phyloP scores from a whole-genome alignment of 23 tunicate species.

The Styela clava region DNA sequence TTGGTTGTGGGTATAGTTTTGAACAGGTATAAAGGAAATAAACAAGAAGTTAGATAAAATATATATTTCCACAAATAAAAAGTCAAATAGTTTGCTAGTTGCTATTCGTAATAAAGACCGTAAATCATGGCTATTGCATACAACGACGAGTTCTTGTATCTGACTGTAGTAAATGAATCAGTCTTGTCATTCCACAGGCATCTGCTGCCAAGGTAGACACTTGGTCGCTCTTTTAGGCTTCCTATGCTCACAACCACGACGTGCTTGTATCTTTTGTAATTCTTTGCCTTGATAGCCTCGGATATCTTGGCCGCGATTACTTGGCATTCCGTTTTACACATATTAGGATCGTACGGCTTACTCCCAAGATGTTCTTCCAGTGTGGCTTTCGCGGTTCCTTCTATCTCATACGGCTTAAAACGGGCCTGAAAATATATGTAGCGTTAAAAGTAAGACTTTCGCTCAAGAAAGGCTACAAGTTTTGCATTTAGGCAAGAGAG shows the following conservation, averaged over 20 bases:
- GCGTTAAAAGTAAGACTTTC: no score
- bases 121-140: conserved; percentile 92
- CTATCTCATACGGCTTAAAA: conserved; percentile 84
- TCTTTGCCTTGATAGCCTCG: conserved; percentile 56
- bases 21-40: no score
- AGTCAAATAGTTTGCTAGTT: no score
- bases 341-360: conserved; percentile 65
- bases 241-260: conserved; percentile 94
- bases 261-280: conserved; percentile 80
- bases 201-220: conserved; percentile 82
- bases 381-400: conserved; percentile 51
- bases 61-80: no score
- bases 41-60: no score
- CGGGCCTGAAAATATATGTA: conserved; percentile 25
- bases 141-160: conserved; percentile 76
- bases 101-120: conserved; percentile 80
- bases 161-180: conserved; percentile 76
- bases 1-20: no score
- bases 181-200: conserved; percentile 98
- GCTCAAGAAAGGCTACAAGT: no score
- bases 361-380: conserved; percentile 53
- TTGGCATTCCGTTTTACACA: conserved; percentile 54
- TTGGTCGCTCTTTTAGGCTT: conserved; percentile 78
- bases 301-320: conserved; percentile 72
- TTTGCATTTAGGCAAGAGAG: no score